Percentiles rank a stretch among this genome's conserved stretches.
Conservation (phyloP, 2,888 invertebrate species). For the Camptogramma bilineatum region DNA sequence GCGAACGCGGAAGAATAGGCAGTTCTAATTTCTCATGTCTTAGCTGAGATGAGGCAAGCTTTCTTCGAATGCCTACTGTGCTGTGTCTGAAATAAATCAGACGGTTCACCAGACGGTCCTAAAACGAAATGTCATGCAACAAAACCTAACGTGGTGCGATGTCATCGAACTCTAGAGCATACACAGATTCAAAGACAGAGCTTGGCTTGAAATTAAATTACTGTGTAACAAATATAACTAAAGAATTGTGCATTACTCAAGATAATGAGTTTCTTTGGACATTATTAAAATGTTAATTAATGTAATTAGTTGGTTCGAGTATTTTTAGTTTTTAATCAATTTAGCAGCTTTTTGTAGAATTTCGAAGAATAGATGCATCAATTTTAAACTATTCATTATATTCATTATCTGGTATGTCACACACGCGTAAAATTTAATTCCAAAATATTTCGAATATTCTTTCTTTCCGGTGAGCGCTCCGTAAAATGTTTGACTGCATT, state of each 20-base stretch:
- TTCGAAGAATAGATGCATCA: background rate
- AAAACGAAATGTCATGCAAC: slow-evolving; percentile 79
- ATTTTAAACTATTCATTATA: background rate
- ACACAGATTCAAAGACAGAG: slow-evolving; percentile 9
- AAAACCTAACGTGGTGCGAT: slow-evolving; percentile 62
- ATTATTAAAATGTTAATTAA: no score
- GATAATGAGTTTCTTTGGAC: background rate
- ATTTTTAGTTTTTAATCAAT: background rate
- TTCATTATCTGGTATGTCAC: slow-evolving; percentile 6
- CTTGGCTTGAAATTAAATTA: slow-evolving; percentile 2
- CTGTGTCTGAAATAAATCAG: slow-evolving; percentile 69
- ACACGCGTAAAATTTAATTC: slow-evolving; percentile 5
- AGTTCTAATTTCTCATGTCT: slow-evolving; percentile 36
- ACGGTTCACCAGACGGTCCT: slow-evolving; percentile 65
- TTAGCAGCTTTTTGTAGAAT: background rate
- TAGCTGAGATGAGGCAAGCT: slow-evolving; percentile 33
- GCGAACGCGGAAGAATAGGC: slow-evolving; percentile 36
- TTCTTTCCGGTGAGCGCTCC: slow-evolving; percentile 14
- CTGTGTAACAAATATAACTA: background rate
- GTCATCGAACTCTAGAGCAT: slow-evolving; percentile 63
- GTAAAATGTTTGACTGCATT: slow-evolving; percentile 22
- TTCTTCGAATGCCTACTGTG: slow-evolving; percentile 48
- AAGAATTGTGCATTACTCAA: background rate
- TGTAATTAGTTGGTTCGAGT: no score
- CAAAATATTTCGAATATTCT: slow-evolving; percentile 9